Conservation (phyloP, 2,797 vertebrate species). For the Rhinogobio ventralis region DNA sequence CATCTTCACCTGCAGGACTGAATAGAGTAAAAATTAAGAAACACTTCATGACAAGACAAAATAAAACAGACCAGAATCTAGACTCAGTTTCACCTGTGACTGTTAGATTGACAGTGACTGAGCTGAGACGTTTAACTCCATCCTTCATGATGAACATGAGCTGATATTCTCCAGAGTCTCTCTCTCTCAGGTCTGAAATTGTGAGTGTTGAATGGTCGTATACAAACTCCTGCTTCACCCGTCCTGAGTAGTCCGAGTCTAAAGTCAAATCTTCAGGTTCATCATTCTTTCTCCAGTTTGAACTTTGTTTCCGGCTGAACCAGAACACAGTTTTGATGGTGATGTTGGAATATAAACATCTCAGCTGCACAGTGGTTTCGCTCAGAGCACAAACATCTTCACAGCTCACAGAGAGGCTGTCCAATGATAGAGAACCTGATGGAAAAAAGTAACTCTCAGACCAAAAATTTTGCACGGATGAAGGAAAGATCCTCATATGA, state of each 20-base stretch:
- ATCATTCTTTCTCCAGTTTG: constrained; percentile 44
- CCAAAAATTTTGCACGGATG: background rate
- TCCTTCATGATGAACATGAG: constrained; percentile 45
- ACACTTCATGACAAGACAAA: background rate
- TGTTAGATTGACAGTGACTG: constrained; percentile 36
- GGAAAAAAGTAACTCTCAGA: background rate
- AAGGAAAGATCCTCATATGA: background rate
- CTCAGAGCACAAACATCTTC: constrained; percentile 33
- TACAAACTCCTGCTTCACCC: constrained; percentile 8
- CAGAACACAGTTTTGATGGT: constrained; percentile 32
- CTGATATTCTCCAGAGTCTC: constrained; percentile 52
- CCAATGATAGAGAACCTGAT: background rate
- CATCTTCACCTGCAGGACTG: constrained; percentile 43
- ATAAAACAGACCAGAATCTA: background rate
- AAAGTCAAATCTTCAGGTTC: constrained; percentile 51
- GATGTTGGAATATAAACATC: constrained; percentile 15
- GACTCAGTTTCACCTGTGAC: constrained; percentile 46
- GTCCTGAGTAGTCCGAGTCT: constrained; percentile 51
- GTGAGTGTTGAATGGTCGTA: background rate
- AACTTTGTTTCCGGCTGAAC: constrained; percentile 42
- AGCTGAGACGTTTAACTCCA: constrained; percentile 45
- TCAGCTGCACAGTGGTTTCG: constrained; percentile 18
- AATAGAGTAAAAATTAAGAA: constrained; percentile 12
- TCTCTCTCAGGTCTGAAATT: constrained; percentile 52
- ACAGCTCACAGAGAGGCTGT: background rate